phyloP scores from a whole-genome alignment of 2,113 vertebrate species.

The Telmatochromis brichardi region DNA sequence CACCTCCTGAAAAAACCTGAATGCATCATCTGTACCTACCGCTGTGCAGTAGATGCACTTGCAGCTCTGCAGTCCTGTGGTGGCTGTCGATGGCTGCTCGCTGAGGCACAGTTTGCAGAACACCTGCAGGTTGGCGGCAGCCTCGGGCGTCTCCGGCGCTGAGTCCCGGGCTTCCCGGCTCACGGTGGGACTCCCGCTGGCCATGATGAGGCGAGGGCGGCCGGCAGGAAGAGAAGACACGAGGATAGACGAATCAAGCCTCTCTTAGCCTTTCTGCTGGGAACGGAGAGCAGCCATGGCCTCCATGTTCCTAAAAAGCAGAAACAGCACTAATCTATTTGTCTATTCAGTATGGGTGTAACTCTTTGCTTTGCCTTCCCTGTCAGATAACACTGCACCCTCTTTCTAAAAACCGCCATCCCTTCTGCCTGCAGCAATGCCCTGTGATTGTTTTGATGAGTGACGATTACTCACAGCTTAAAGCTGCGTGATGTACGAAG shows the following conservation, averaged over 20 bases:
- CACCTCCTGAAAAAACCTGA: not conserved
- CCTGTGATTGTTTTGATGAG: not conserved
- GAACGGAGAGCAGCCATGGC: not conserved
- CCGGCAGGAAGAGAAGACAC: not conserved
- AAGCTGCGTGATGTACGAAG: not conserved
- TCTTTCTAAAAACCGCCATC: not conserved
- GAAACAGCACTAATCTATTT: not conserved
- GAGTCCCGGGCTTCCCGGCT: conserved; percentile 43
- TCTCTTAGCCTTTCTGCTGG: conserved; percentile 33
- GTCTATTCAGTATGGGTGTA: not conserved
- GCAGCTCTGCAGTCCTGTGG: conserved; percentile 81
- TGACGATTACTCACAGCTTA: conserved; percentile 3
- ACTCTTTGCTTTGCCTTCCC: not conserved
- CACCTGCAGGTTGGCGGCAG: conserved; percentile 20
- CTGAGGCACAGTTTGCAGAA: conserved; percentile 91
- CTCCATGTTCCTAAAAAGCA: conserved; percentile 58
- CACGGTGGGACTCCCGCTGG: conserved; percentile 42
- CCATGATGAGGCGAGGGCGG: conserved; percentile 59
- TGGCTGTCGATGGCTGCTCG: conserved; percentile 76
- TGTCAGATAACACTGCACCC: not conserved
- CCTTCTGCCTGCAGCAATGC: not conserved
- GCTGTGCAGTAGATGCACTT: conserved; percentile 83
- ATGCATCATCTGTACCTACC: conserved; percentile 59
- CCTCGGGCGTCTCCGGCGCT: not conserved
- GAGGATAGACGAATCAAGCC: not conserved